phyloP scores from a whole-genome alignment of 2,888 invertebrate species.

The Trichogramma dendrolimi region DNA sequence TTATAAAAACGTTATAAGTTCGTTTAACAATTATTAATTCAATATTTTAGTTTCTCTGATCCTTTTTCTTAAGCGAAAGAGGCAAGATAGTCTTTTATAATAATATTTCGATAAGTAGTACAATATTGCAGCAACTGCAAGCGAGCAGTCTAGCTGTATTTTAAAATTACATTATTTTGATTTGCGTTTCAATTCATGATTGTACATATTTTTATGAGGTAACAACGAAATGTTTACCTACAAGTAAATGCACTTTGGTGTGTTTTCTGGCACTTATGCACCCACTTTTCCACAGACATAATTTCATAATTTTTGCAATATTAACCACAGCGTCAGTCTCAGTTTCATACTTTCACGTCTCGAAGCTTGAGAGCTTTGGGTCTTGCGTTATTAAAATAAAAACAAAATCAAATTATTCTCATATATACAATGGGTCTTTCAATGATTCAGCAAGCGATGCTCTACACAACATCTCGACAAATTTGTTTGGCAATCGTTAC shows the following conservation, averaged over 20 bases:
- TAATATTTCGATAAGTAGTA: slow-evolving; percentile 15
- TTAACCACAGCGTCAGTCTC: slow-evolving; percentile 28
- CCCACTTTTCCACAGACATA: slow-evolving; percentile 22
- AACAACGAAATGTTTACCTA: slow-evolving; percentile 27
- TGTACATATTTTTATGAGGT: slow-evolving; percentile 24
- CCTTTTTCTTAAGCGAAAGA: slow-evolving; percentile 25
- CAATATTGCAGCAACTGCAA: slow-evolving; percentile 6
- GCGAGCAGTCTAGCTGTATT: slow-evolving; percentile 14
- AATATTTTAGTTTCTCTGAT: slow-evolving; percentile 18
- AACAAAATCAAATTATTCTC: slow-evolving; percentile 16
- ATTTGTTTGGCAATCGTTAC: slow-evolving; percentile 23
- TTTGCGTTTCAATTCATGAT: slow-evolving; percentile 13
- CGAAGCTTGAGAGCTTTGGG: slow-evolving; percentile 15
- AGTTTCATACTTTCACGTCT: slow-evolving; percentile 21
- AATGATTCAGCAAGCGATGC: slow-evolving; percentile 4
- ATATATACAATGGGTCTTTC: slow-evolving; percentile 23
- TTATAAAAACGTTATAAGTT: slow-evolving; percentile 27
- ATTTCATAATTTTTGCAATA: slow-evolving; percentile 18
- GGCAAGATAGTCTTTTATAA: slow-evolving; percentile 25
- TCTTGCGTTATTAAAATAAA: slow-evolving; percentile 1
- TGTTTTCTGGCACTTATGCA: slow-evolving; percentile 29
- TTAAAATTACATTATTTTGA: slow-evolving; percentile 19
- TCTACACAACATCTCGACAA: slow-evolving; percentile 6
- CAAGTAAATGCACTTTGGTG: slow-evolving; percentile 31
- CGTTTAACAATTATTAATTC: slow-evolving; percentile 18